Conservation (phyloP, 1,140 invertebrate species). For the Triops cancriformis region DNA sequence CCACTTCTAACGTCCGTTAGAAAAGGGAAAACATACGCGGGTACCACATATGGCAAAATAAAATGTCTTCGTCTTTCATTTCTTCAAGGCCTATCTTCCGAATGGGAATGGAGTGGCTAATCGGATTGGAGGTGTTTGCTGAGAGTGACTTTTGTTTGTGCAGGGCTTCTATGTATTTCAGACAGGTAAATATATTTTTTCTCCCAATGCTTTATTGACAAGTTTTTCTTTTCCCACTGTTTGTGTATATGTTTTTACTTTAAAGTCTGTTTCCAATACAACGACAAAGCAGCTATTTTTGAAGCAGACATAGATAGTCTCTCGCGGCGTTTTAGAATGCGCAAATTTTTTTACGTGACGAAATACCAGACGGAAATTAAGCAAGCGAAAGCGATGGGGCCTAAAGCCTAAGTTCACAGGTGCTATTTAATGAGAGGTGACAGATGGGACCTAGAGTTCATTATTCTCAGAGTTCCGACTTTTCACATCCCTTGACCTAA, state of each 20-base stretch:
- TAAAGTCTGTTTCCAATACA: not conserved
- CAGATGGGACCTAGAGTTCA: conserved; percentile 4
- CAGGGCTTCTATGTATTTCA: not conserved
- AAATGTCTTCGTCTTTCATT: not conserved
- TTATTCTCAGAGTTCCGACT: not conserved
- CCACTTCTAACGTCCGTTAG: not conserved
- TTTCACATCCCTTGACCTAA: not conserved
- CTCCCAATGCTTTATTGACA: not conserved
- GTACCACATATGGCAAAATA: not conserved
- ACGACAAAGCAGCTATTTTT: not conserved
- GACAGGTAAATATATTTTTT: conserved; percentile 11
- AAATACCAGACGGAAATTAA: not conserved
- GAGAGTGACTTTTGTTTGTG: conserved; percentile 4
- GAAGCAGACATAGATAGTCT: not conserved
- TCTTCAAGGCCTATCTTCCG: not conserved
- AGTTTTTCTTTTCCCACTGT: not conserved
- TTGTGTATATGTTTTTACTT: not conserved
- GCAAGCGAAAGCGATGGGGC: not conserved
- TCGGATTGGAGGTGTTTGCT: conserved; percentile 9
- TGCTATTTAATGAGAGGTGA: not conserved
- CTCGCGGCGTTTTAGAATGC: not conserved
- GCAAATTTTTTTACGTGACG: not conserved
- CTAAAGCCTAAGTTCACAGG: conserved; percentile 1
- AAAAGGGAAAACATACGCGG: not conserved
- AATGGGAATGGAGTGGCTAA: conserved; percentile 13